Conservation (phyloP, 2,888 invertebrate genomes). For the Coelogynopora nodosa region DNA sequence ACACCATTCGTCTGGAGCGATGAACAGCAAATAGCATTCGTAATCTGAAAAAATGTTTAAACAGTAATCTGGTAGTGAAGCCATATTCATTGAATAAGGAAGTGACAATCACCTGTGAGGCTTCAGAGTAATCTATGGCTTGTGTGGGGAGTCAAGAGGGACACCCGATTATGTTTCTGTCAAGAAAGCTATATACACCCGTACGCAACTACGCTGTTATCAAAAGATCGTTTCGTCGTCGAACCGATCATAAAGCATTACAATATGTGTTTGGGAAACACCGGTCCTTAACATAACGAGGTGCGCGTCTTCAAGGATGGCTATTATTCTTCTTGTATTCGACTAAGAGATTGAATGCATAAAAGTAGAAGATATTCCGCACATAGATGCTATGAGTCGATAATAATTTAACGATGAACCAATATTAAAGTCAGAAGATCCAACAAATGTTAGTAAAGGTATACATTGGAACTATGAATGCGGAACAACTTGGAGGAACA, state of each 20-base stretch:
- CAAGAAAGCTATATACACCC: neutral
- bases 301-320: neutral
- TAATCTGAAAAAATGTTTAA: neutral
- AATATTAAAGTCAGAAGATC: neutral
- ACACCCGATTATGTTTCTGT: neutral
- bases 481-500: neutral
- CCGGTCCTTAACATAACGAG: neutral
- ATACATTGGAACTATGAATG: neutral
- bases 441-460: neutral
- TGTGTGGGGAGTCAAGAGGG: neutral
- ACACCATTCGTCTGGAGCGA: neutral
- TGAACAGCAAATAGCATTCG: slow-evolving; percentile 12
- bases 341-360: neutral
- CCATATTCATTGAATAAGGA: slow-evolving; percentile 17
- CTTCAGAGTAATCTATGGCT: slow-evolving; percentile 3
- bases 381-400: slow-evolving; percentile 19
- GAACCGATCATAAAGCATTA: neutral
- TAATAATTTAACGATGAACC: neutral
- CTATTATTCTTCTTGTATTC: neutral
- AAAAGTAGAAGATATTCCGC: neutral
- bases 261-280: neutral
- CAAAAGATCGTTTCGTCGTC: neutral
- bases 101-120: neutral
- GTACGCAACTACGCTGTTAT: neutral
- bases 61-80: slow-evolving; percentile 21